Conservation (phyloP, 2,888 invertebrate genomes). For the Invenusta paracnida region DNA sequence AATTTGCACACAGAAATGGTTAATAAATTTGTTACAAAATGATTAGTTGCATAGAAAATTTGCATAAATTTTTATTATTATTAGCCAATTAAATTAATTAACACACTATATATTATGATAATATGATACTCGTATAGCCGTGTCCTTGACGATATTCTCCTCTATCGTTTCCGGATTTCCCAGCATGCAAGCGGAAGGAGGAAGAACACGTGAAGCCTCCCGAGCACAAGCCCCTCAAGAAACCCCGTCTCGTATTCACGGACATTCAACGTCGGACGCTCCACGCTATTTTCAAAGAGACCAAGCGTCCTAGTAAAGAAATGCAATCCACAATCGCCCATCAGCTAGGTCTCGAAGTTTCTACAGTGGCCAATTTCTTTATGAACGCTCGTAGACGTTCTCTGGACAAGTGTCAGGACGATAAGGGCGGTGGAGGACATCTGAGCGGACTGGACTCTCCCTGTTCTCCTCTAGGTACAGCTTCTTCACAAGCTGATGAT, state of each 20-base stretch:
- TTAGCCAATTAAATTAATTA: too few relatives aligned
- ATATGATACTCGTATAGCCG: too few relatives aligned
- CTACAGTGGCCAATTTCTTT: constrained; percentile 98
- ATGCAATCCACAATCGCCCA: constrained; percentile 99
- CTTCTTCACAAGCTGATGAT: background rate
- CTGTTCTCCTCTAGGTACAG: background rate
- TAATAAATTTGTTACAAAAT: too few relatives aligned
- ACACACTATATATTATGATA: too few relatives aligned
- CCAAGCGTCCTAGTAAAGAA: constrained; percentile 96
- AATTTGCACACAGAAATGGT: too few relatives aligned
- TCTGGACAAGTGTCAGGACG: constrained; percentile 81
- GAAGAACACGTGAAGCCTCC: constrained; percentile 41
- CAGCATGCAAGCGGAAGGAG: constrained; percentile 44
- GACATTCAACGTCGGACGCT: constrained; percentile 99
- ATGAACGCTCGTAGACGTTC: constrained; percentile 95
- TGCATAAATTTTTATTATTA: too few relatives aligned
- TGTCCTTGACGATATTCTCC: background rate
- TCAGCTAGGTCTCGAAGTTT: constrained; percentile 89
- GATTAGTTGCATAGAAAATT: too few relatives aligned
- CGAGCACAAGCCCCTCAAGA: constrained; percentile 66
- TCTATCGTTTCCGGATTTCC: constrained; percentile 5
- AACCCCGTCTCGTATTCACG: constrained; percentile 98
- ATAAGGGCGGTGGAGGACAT: constrained; percentile 5
- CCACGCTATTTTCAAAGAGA: constrained; percentile 99
- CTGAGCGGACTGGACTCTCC: background rate